Evolutionary conservation across 2,888 invertebrate genomes (phyloP), one percentile per base, ranked within the genome.

Genomic region (Pterobdella sp.): DNA sequence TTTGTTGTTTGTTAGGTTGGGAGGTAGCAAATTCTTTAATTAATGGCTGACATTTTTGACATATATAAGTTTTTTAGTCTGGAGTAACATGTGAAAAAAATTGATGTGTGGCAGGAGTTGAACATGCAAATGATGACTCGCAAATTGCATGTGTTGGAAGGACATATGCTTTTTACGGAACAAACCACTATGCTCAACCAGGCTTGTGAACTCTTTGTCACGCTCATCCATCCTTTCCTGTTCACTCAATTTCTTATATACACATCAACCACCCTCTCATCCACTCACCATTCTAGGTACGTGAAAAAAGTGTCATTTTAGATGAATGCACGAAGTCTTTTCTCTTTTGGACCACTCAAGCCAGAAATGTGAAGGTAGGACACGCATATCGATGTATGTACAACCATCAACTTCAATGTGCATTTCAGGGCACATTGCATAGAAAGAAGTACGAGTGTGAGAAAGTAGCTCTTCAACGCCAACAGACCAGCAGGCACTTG

Each of bases 301-400:
- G 56, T 26, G 52, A 34, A 63, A 71, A 71, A 36, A 18, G 63
- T 32, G 56, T 63, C 63, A 71, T 71, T 18, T 29, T 60, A 63
- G 71, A 71, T 31, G 71, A 71, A 32, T 63, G 71, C 63, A 63
- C 14, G 36, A 71, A 71, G 63, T 52, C 71, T 10, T 22, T 71
- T 0, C 56, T 71, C 35, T 71, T 71, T 36, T 71, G 71, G 71
- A 56, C 71, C 34, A 56, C 71, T 22, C 71, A 71, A 37, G 52
- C 71, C 35, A 56, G 71, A 29, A 52, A 71, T 26, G 71, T 71
- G 63, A 71, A 71, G 71, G 71, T 71, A 10, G 4, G 56, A 31
- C n/a, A n/a, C 7, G 18, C 7, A 31, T 66, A 26, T 4, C 26
- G 26, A 4, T 37, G 34, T 3, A 3, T 37, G 36, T 10, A 18